Conservation (phyloP, 2,888 invertebrate genomes). For the Herminia tarsipennalis region DNA sequence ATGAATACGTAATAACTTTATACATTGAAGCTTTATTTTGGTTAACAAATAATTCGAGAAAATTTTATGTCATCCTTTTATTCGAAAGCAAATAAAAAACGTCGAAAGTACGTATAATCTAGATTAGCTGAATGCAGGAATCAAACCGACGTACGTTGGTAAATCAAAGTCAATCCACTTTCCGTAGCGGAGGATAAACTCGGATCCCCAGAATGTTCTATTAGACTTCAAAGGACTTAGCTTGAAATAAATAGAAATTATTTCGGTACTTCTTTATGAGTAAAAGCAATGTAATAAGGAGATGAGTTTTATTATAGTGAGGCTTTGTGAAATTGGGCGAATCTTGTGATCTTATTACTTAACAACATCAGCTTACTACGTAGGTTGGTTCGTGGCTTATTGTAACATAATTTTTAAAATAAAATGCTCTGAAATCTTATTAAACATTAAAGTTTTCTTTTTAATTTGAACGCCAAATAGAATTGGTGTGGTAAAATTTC, state of each 20-base stretch:
- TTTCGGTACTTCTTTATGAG: slow-evolving; percentile 39
- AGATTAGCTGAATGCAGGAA: slow-evolving; percentile 30
- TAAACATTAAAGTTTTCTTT: too few species aligned
- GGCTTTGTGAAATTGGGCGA: too few species aligned
- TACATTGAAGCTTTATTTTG: not conserved
- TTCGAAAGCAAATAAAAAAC: slow-evolving; percentile 1
- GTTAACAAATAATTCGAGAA: not conserved
- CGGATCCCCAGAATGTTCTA: slow-evolving; percentile 48
- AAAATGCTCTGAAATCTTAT: too few species aligned
- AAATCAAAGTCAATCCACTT: slow-evolving; percentile 62
- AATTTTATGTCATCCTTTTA: not conserved
- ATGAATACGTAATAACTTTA: too few species aligned
- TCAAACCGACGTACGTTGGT: slow-evolving; percentile 46
- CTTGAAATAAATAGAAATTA: slow-evolving; percentile 52
- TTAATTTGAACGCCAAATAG: too few species aligned
- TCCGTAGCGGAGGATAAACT: slow-evolving; percentile 53
- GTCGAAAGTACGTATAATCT: slow-evolving; percentile 10
- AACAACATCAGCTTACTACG: too few species aligned
- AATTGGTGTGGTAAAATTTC: too few species aligned
- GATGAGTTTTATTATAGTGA: too few species aligned
- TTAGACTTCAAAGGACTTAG: slow-evolving; percentile 58
- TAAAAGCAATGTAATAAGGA: too few species aligned
- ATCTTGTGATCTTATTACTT: too few species aligned
- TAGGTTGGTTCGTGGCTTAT: too few species aligned
- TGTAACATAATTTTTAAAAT: too few species aligned